A percentile compares a stretch with the other conserved stretches of the same genome.
phyloP scores from a whole-genome alignment of 2,113 vertebrate genomes.

The Callospermophilus lateralis region DNA sequence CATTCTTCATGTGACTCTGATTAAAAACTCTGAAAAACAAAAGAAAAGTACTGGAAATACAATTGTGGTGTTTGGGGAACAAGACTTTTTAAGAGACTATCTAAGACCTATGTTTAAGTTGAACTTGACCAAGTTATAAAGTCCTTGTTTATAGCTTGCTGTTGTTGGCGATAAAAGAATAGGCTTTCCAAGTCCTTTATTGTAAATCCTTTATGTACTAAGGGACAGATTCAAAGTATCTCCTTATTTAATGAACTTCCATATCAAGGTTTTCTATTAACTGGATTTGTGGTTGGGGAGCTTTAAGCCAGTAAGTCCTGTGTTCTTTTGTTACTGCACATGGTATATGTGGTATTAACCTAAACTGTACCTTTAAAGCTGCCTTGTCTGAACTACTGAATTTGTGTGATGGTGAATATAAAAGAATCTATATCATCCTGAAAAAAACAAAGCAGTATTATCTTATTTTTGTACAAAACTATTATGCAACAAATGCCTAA shows the following conservation, averaged over 20 bases:
- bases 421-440: not conserved
- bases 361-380: not conserved
- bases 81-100: not conserved
- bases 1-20: not conserved
- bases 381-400: not conserved
- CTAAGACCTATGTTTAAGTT: conserved; percentile 1
- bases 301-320: not conserved
- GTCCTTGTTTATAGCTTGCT: conserved; percentile 31
- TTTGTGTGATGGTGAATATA: not conserved
- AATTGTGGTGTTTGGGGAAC: not conserved
- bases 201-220: not conserved
- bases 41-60: too few relatives aligned
- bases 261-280: not conserved
- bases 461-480: not conserved
- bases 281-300: not conserved
- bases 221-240: not conserved
- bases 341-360: not conserved
- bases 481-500: not conserved
- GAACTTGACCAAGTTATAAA: conserved; percentile 23
- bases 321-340: not conserved
- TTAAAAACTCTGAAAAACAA: not conserved
- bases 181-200: not conserved
- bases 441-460: not conserved
- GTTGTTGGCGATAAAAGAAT: not conserved
- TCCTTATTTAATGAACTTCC: not conserved